Evolutionary conservation across 2,888 invertebrate species (phyloP), one percentile per base, ranked within the genome.

Genomic region (Ophion ventricosus): DNA sequence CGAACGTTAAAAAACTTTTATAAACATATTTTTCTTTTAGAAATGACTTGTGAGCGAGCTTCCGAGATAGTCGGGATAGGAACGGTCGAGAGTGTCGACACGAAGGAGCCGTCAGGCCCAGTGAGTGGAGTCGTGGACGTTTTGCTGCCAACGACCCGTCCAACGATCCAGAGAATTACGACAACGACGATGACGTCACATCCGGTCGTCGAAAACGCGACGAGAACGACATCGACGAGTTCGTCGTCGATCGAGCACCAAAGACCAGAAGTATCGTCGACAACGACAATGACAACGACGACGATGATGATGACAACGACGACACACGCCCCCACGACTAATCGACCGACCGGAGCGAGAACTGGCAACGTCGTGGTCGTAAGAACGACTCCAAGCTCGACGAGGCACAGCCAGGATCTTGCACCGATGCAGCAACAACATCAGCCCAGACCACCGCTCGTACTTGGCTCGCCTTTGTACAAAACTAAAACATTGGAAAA

Each of bases 371-470:
- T 93, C 11, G 92, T 91, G 35, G 91, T 92, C 23, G 92, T 91
- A 8, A 88, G 93, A 54, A 92, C 93, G 8, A 91, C 92, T 0
- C 87, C 90, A 1, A 84, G 89, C 0, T 88, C 93, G 0, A 80
- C 87, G 0, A 90, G 89, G 73, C 89, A 88, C 40, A 90, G 88
- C 26, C 89, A 88, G 14, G 90, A 90, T 17, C 83, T 89, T 5
- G 85, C 83, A 0, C 87, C 88, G 1, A 87, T 87, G 59, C 89
- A 87, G 49, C 87, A 89, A 40, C 93, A 92, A 75, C 94, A 95
- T 88, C 96, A 96, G 89, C 92, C 92, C 0, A 94, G 96, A 80
- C 97, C 97, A 25, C 96, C 97, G 0, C 94, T 97, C 85, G 95
- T 97, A 7, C 95, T 96, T 93, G 96, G 95, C 84, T 96, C 95